Evolutionary conservation across 2,113 vertebrate species (phyloP).

Genomic region (Marmota monax): DNA sequence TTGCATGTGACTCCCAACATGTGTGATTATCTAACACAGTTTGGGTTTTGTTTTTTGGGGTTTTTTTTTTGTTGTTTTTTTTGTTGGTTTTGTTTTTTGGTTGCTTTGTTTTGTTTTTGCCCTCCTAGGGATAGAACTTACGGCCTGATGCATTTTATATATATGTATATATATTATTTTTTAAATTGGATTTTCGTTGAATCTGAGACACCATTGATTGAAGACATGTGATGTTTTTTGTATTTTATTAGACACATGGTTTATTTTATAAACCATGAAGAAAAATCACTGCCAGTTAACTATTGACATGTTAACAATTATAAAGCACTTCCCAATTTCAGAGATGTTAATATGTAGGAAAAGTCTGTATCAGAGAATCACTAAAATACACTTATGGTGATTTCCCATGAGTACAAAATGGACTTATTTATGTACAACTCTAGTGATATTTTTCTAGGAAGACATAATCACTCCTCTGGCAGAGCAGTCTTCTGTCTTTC

Average conservation of each 20-base stretch:
- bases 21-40: background rate
- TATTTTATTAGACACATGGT: too few species aligned
- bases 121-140: background rate
- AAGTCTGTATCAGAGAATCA: background rate
- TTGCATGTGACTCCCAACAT: background rate
- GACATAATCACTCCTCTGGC: background rate
- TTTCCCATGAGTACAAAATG: background rate
- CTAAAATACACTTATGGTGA: background rate
- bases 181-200: background rate
- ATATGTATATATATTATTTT: background rate
- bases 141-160: background rate
- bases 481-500: background rate
- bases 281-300: background rate
- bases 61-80: too few species aligned
- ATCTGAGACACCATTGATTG: background rate
- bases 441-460: background rate
- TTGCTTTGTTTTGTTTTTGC: background rate
- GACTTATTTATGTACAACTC: background rate
- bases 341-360: background rate
- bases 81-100: background rate
- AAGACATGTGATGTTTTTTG: background rate
- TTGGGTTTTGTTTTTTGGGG: background rate
- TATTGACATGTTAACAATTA: background rate
- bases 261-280: constrained; percentile 18
- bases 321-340: constrained; percentile 5